Conservation (phyloP, 2,797 vertebrate species). For the Enteromius fasciolatus region DNA sequence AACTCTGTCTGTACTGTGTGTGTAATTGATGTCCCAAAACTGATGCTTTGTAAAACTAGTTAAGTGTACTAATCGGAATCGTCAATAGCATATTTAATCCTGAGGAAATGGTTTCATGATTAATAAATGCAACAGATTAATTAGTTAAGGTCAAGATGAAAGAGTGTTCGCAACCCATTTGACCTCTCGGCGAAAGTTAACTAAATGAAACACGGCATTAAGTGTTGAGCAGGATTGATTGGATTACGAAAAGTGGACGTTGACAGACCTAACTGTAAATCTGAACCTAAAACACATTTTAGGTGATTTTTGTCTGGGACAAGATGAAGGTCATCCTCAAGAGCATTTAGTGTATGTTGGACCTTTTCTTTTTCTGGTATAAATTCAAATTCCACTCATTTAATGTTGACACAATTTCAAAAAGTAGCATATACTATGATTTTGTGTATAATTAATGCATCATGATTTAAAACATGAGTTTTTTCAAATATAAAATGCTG, state of each 20-base stretch:
- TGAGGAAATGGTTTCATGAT: neutral
- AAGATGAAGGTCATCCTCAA: neutral
- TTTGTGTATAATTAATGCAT: neutral
- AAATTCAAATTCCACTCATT: neutral
- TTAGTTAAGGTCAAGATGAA: conserved; percentile 8
- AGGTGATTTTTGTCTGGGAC: neutral
- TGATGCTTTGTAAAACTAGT: neutral
- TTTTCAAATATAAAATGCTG: neutral
- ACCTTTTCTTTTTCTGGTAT: neutral
- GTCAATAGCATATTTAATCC: neutral
- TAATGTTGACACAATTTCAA: neutral
- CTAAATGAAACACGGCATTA: conserved; percentile 10
- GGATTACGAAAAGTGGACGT: neutral
- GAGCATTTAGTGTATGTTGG: neutral
- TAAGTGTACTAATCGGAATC: neutral
- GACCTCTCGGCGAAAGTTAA: neutral
- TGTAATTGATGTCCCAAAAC: conserved; percentile 1
- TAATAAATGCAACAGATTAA: neutral
- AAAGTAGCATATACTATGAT: neutral
- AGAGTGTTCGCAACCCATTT: neutral
- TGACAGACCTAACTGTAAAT: neutral
- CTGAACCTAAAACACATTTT: neutral
- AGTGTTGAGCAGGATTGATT: neutral
- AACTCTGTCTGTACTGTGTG: neutral
- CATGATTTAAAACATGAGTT: neutral